Percentiles rank a stretch among this genome's conserved stretches.
Conservation (phyloP, 2,888 invertebrate genomes). For the Apamea sordens region DNA sequence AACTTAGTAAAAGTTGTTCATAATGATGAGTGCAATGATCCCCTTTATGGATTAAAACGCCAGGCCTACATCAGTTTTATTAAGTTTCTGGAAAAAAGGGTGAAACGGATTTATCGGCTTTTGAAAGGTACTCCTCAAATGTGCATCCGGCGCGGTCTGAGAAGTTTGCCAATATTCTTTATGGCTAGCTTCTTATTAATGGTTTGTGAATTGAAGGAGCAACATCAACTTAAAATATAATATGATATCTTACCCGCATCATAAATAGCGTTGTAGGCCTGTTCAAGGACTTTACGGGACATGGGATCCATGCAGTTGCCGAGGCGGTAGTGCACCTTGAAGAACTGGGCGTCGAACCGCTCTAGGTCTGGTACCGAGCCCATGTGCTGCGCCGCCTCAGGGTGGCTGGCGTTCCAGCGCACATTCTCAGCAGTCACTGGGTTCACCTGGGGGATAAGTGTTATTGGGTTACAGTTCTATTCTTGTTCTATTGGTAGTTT, state of each 20-base stretch:
- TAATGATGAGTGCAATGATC: too few species aligned
- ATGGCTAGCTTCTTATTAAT: not conserved
- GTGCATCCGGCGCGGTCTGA: not conserved
- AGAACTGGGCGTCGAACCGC: constrained; percentile 93
- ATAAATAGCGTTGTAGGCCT: constrained; percentile 93
- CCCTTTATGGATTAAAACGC: too few species aligned
- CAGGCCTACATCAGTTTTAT: not conserved
- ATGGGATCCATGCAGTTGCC: constrained; percentile 86
- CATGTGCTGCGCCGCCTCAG: constrained; percentile 89
- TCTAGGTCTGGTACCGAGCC: constrained; percentile 91
- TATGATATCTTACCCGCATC: constrained; percentile 71
- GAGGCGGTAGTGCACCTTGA: constrained; percentile 92
- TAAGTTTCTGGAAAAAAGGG: not conserved
- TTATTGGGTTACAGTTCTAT: not conserved
- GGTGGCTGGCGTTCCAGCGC: constrained; percentile 76
- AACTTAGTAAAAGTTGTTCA: too few species aligned
- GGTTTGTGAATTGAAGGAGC: not conserved
- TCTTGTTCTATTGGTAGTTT: not conserved
- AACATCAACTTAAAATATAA: not conserved
- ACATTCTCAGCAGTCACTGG: constrained; percentile 91
- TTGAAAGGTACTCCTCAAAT: not conserved
- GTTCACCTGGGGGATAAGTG: constrained; percentile 80
- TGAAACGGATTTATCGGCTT: not conserved
- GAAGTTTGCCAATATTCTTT: not conserved
- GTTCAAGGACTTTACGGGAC: constrained; percentile 93